Conservation (phyloP, 2,888 invertebrate genomes). For the Watsonalla binaria region DNA sequence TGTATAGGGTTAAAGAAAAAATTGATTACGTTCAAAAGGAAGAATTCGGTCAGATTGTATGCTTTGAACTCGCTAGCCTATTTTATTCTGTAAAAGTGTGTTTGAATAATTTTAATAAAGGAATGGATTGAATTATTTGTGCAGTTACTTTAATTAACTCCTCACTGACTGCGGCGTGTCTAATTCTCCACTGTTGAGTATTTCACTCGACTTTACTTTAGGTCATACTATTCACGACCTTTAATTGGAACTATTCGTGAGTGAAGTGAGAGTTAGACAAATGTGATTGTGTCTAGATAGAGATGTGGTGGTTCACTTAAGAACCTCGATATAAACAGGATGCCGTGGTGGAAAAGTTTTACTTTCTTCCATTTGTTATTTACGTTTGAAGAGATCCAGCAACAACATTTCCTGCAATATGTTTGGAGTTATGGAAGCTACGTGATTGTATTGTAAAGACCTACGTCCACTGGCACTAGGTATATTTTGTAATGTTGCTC, state of each 20-base stretch:
- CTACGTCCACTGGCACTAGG: not conserved
- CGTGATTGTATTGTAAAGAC: constrained; percentile 14
- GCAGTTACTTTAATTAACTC: not conserved
- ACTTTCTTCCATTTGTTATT: constrained; percentile 66
- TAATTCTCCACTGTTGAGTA: not conserved
- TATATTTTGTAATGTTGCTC: not conserved
- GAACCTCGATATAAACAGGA: constrained; percentile 57
- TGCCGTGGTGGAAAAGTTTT: constrained; percentile 59
- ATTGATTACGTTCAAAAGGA: not conserved
- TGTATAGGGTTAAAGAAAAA: not conserved
- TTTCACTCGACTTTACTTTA: not conserved
- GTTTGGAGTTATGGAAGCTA: constrained; percentile 32
- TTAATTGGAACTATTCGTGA: not conserved
- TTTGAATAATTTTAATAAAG: not conserved
- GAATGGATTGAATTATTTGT: not conserved
- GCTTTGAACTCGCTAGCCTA: not conserved
- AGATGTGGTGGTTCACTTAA: constrained; percentile 28
- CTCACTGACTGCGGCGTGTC: not conserved
- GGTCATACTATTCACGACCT: not conserved
- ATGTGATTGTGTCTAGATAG: constrained; percentile 6
- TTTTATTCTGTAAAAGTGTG: not conserved
- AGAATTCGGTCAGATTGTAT: not conserved
- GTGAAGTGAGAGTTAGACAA: not conserved
- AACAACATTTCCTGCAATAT: constrained; percentile 59
- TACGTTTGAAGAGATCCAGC: constrained; percentile 63